Evolutionary conservation across 2,888 invertebrate species (phyloP).

Genomic region (Chesias legatella): DNA sequence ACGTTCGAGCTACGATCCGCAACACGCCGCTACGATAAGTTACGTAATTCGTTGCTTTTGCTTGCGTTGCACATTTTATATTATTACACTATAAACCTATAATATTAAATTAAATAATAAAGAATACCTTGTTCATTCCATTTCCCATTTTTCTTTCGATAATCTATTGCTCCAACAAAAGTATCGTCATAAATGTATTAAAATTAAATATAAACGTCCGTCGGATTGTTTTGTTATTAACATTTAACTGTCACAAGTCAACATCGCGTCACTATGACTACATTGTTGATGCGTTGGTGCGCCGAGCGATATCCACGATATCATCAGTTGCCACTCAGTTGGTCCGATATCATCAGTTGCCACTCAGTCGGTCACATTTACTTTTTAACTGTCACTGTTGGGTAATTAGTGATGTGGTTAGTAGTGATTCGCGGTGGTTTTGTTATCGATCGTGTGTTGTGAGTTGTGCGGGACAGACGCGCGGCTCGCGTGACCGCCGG

Average conservation of each 20-base stretch:
- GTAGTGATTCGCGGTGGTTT: conserved; percentile 33
- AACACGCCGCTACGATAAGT: conserved; percentile 42
- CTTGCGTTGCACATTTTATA: conserved; percentile 32
- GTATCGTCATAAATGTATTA: conserved; percentile 50
- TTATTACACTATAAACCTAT: conserved; percentile 8
- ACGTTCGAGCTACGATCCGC: conserved; percentile 34
- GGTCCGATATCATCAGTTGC: conserved; percentile 40
- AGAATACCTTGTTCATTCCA: conserved; percentile 93
- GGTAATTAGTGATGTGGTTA: conserved; percentile 21
- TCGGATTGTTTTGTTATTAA: conserved; percentile 42
- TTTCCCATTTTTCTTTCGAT: conserved; percentile 83
- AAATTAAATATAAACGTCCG: conserved; percentile 46
- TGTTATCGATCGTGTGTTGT: conserved; percentile 47
- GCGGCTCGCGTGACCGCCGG: conserved; percentile 46
- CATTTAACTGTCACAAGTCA: conserved; percentile 62
- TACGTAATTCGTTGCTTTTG: conserved; percentile 44
- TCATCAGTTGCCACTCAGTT: conserved; percentile 36
- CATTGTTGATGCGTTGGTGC: conserved; percentile 73
- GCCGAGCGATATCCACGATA: conserved; percentile 54
- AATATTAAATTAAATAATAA: conserved; percentile 4
- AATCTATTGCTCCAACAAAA: conserved; percentile 42
- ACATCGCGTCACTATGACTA: conserved; percentile 75
- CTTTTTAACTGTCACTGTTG: conserved; percentile 34
- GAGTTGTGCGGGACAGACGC: conserved; percentile 38
- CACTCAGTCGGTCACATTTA: conserved; percentile 36